Percentiles rank a stretch among this genome's conserved stretches.
These are phyloP conservation scores for Collichthys lucidus DNA, from an alignment of 2,113 vertebrate genomes.

Conservation along the genomic window DNA sequence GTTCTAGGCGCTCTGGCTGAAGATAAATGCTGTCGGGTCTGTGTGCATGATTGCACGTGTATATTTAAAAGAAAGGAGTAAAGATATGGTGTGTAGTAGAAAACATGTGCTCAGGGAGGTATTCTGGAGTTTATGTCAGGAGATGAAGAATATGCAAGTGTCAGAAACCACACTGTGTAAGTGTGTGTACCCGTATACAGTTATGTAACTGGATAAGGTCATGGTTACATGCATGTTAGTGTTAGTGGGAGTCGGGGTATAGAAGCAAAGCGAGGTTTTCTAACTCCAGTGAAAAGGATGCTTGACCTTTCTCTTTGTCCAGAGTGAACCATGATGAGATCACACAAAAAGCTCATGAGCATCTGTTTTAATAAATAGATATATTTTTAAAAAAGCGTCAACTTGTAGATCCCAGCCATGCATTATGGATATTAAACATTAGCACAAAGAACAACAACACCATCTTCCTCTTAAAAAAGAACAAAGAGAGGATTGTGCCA, in stretches of 20 bases:
- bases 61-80: neutral
- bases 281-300: constrained; percentile 17
- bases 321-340: constrained; percentile 25
- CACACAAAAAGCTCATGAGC: neutral
- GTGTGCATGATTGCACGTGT: constrained; percentile 12
- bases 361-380: constrained; percentile 6
- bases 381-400: neutral
- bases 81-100: neutral
- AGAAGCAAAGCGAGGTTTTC: constrained; percentile 6
- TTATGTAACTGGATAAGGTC: neutral
- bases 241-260: neutral
- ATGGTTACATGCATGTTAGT: neutral
- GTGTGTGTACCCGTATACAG: neutral
- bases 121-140: neutral
- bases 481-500: neutral
- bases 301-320: constrained; percentile 2
- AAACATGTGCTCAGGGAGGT: neutral
- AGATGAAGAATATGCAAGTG: neutral
- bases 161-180: neutral
- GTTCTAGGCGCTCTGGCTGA: constrained; percentile 42
- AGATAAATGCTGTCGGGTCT: constrained; percentile 47
- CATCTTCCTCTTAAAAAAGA: constrained; percentile 3
- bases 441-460: neutral
- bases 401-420: constrained; percentile 7
- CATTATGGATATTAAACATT: constrained; percentile 17